Evolutionary conservation across 2,797 vertebrate genomes (phyloP), one percentile per base, ranked within the genome.

Genomic region (Avahi laniger): DNA sequence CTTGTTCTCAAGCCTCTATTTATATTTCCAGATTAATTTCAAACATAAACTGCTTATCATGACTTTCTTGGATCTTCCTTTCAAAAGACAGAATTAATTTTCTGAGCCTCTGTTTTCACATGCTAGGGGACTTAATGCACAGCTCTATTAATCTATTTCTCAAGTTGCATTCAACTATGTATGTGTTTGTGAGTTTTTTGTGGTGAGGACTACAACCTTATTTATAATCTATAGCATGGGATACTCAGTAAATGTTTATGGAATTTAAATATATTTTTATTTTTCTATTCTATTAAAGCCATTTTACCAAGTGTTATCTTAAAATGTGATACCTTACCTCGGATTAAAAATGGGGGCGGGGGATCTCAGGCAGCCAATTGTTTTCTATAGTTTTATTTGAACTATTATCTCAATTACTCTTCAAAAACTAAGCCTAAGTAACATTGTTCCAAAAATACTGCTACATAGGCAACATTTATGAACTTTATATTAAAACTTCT

Each of bases 11-110:
- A 81, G 46, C 2, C 28, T 76, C 73, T 92, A 82, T 88, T 95
- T 95, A 79, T 86, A 75, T 52, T 93, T 61, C n/a, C 54, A 89
- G 57, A 87, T 95, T 93, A 92, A 83, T 89, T 96, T 96, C 54
- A 86, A 90, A 83, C 33, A n/a, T 50, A 92, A 80, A 54, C 13
- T 8, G 35, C 28, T 93, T 81, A 50, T 79, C 80, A 69, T 17
- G 38, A 81, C 7, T 91, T 92, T 52, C 54, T 57, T 93, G 48
- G 63, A 11, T 92, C 57, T 95, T 95, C 12, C 69, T 95, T 94
- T 92, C 80, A 92, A 91, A 94, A 26, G 35, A 3, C 4, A 69
- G 75, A 93, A 90, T 93, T 94, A 91, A 94, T 84, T 88, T 93
- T 67, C 54, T 57, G 38, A 95, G 41, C 28, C 65, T 96, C 35